Percentiles rank a stretch among this genome's conserved stretches.
phyloP scores from a whole-genome alignment of 2,888 invertebrate genomes.

The Trissoscelio sp. region DNA sequence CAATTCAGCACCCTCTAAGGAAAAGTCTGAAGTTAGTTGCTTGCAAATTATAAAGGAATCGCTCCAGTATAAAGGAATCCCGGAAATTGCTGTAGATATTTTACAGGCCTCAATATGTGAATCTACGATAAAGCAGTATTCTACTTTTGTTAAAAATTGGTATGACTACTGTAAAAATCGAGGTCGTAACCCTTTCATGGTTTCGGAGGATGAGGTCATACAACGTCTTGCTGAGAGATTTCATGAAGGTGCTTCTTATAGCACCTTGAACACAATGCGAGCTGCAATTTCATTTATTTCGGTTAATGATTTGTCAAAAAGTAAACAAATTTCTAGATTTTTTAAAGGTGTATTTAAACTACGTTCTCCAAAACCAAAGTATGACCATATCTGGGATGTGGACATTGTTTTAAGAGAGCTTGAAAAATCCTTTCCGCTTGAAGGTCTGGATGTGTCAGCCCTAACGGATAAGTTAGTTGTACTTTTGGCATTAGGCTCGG shows the following conservation, averaged over 20 bases:
- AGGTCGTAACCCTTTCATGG: no score
- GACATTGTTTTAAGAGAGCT: neutral
- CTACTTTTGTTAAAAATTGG: neutral
- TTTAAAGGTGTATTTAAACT: slow-evolving; percentile 14
- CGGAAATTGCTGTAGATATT: neutral
- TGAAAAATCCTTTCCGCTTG: neutral
- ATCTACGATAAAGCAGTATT: neutral
- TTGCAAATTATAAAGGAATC: neutral
- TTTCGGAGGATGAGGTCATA: no score
- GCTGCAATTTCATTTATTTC: neutral
- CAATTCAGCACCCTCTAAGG: neutral
- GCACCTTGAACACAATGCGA: neutral
- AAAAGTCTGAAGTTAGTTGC: neutral
- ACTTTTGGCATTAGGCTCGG: neutral
- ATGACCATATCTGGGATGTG: slow-evolving; percentile 22
- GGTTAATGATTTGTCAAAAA: neutral
- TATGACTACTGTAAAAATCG: neutral
- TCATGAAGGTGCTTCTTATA: neutral
- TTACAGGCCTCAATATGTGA: neutral
- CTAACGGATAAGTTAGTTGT: neutral
- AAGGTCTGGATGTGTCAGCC: neutral
- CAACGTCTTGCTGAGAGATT: no score
- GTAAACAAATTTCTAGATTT: slow-evolving; percentile 6
- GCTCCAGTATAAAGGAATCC: neutral
- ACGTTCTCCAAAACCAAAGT: slow-evolving; percentile 17